Evolutionary conservation across 2,888 invertebrate genomes (phyloP).

Genomic region (Lysandra bellargus): DNA sequence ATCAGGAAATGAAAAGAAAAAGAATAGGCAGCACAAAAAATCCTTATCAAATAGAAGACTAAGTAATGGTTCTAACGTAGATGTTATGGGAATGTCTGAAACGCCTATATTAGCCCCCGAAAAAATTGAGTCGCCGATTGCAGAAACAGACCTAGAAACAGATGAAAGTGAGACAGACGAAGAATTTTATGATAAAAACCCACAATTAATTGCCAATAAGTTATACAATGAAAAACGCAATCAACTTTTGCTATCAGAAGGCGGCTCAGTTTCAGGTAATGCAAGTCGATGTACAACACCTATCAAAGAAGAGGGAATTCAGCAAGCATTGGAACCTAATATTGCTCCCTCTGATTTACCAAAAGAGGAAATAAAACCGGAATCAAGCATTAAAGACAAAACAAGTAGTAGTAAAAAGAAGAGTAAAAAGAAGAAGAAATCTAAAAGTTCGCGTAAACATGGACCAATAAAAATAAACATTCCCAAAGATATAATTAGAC

Average conservation of each 20-base stretch:
- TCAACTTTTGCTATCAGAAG: constrained; percentile 81
- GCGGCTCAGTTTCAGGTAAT: constrained; percentile 80
- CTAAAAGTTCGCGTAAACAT: constrained; percentile 67
- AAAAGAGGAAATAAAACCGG: constrained; percentile 72
- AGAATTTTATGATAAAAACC: constrained; percentile 92
- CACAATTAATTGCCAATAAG: constrained; percentile 87
- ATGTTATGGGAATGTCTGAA: constrained; percentile 77
- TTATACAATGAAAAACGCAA: constrained; percentile 87
- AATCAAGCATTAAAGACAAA: constrained; percentile 69
- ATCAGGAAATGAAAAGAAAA: constrained; percentile 68
- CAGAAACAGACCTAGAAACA: constrained; percentile 92
- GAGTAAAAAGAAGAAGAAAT: constrained; percentile 83
- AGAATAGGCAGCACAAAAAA: constrained; percentile 66
- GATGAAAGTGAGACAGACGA: constrained; percentile 92
- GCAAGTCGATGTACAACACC: constrained; percentile 84
- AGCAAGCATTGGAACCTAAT: constrained; percentile 54
- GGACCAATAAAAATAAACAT: constrained; percentile 82
- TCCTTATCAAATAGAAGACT: constrained; percentile 60
- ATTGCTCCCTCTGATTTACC: constrained; percentile 38
- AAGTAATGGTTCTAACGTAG: constrained; percentile 76
- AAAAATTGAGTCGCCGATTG: constrained; percentile 82
- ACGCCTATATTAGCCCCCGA: constrained; percentile 70
- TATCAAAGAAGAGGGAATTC: constrained; percentile 69
- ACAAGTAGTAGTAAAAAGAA: constrained; percentile 83
- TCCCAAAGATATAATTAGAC: constrained; percentile 72